Conservation (phyloP, 1,140 invertebrate genomes). For the Eriosoma lanigerum region DNA sequence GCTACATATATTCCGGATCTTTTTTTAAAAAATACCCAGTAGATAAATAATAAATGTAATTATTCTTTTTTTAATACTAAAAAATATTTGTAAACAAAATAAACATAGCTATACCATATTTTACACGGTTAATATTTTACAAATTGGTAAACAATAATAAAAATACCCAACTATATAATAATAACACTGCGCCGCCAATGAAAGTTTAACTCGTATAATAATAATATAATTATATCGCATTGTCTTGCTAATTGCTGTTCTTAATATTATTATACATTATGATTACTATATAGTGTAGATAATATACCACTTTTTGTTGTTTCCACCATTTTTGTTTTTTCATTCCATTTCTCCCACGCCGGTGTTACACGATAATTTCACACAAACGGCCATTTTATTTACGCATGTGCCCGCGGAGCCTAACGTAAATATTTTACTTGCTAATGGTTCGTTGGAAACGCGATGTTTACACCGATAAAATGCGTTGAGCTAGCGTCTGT, state of each 20-base stretch:
- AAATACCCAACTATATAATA: no score
- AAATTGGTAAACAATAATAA: no score
- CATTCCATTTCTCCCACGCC: constrained; percentile 4
- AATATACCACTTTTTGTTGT: neutral
- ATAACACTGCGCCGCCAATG: neutral
- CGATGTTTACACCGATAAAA: neutral
- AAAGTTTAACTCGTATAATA: neutral
- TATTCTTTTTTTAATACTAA: no score
- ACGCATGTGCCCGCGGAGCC: constrained; percentile 19
- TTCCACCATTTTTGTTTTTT: constrained; percentile 28
- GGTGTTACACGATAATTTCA: neutral
- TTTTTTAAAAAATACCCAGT: no score
- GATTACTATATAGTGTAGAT: no score
- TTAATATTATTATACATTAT: no score
- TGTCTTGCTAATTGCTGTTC: no score
- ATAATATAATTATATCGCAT: neutral
- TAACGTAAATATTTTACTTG: constrained; percentile 3
- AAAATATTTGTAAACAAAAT: no score
- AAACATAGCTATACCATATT: no score
- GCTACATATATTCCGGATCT: no score
- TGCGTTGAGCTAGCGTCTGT: neutral
- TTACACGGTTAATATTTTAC: no score
- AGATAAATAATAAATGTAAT: no score
- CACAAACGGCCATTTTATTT: constrained; percentile 19
- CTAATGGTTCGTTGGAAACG: neutral